Conservation (phyloP, 2,888 invertebrate genomes). For the Ophioninae sp. region DNA sequence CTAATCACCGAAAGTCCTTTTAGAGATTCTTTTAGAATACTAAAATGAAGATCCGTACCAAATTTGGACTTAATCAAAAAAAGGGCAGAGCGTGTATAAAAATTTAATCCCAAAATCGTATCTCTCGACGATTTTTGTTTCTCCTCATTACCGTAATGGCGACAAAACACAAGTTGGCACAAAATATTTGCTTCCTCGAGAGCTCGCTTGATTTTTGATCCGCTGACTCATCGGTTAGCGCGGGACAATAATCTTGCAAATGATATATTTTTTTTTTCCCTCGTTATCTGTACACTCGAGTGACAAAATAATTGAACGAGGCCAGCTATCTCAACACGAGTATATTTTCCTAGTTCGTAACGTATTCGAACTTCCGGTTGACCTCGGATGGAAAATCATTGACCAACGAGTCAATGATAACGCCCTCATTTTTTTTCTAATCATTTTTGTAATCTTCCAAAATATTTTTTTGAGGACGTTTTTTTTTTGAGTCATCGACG, state of each 20-base stretch:
- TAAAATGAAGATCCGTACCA: too few species aligned
- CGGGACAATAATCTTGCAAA: not conserved
- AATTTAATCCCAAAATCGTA: not conserved
- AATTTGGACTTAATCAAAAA: too few species aligned
- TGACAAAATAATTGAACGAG: not conserved
- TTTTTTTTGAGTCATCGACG: not conserved
- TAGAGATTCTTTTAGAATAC: too few species aligned
- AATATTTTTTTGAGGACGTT: not conserved
- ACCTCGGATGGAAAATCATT: not conserved
- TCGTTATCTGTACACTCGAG: not conserved
- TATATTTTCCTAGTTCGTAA: not conserved
- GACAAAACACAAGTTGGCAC: not conserved
- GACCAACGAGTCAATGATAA: not conserved
- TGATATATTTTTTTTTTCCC: not conserved
- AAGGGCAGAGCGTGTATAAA: too few species aligned
- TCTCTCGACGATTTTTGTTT: conserved; percentile 8
- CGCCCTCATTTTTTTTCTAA: not conserved
- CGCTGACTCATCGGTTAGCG: conserved; percentile 22
- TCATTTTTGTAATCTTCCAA: not conserved
- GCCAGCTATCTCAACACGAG: not conserved
- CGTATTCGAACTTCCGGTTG: conserved; percentile 15
- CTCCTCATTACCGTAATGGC: conserved; percentile 12
- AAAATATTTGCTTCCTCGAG: not conserved
- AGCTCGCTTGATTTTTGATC: conserved; percentile 8
- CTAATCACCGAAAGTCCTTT: too few species aligned